Evolutionary conservation across 2,888 invertebrate genomes (phyloP).

Genomic region (Ormyrus nitidulus): DNA sequence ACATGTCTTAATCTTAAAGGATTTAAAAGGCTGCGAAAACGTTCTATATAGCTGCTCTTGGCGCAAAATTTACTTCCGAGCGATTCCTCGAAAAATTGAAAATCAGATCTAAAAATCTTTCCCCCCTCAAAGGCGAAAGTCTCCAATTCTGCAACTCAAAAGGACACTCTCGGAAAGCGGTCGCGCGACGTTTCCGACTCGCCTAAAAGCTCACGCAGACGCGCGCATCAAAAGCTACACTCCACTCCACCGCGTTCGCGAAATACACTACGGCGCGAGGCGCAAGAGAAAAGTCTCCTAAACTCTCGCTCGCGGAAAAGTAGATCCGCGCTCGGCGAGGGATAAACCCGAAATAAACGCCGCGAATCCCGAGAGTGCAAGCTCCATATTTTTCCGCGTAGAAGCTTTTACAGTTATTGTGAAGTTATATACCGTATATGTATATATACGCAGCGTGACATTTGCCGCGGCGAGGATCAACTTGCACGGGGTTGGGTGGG

Average conservation of each 20-base stretch:
- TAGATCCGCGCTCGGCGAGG: neutral
- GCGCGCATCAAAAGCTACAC: conserved; percentile 3
- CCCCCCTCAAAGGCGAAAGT: neutral
- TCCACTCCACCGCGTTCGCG: neutral
- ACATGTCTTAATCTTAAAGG: neutral
- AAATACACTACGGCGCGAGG: neutral
- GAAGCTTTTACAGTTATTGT: conserved; percentile 50
- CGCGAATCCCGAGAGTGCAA: conserved; percentile 33
- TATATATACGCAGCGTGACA: neutral
- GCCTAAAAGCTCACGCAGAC: neutral
- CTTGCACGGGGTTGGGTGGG: neutral
- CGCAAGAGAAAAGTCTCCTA: conserved; percentile 12
- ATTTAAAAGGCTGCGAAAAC: too few species aligned
- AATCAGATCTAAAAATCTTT: neutral
- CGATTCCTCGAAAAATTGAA: conserved; percentile 2
- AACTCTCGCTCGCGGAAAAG: conserved; percentile 34
- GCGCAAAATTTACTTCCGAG: neutral
- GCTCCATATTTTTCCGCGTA: conserved; percentile 8
- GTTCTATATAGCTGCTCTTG: too few species aligned
- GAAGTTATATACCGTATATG: neutral
- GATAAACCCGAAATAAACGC: conserved; percentile 5
- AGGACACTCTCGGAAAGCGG: too few species aligned
- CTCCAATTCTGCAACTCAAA: too few species aligned
- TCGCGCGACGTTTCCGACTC: too few species aligned
- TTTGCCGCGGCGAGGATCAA: conserved; percentile 11